Evolutionary conservation across 2,113 vertebrate species (phyloP).

Genomic region (Pseudopipra pipra): DNA sequence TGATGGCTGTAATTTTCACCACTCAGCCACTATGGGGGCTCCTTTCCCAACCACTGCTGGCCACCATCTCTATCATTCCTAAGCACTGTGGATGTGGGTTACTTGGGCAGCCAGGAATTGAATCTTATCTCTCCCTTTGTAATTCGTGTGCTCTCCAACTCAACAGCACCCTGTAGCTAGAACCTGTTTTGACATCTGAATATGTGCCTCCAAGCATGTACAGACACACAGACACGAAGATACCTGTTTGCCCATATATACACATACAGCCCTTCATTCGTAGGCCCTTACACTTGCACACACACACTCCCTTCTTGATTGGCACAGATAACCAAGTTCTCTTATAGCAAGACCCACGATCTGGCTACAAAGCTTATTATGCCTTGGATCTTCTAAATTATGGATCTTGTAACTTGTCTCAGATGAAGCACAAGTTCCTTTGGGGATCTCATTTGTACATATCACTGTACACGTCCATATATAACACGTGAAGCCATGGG

Average conservation of each 20-base stretch:
- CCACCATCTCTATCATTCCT: conserved; percentile 52
- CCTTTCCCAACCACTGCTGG: background rate
- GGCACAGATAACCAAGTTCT: background rate
- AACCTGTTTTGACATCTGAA: background rate
- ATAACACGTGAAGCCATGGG: background rate
- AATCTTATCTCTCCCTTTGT: background rate
- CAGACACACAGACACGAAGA: background rate
- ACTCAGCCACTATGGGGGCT: background rate
- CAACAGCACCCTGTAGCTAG: background rate
- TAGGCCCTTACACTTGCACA: rapidly evolving
- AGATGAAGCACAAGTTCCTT: background rate
- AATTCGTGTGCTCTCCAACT: background rate
- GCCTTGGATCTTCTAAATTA: background rate
- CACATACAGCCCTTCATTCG: background rate
- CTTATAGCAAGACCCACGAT: background rate
- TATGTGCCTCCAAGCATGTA: background rate
- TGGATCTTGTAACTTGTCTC: background rate
- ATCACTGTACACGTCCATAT: background rate
- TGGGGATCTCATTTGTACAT: background rate
- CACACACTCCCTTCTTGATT: background rate
- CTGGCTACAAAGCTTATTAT: background rate
- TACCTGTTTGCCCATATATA: rapidly evolving
- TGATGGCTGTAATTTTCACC: conserved; percentile 37
- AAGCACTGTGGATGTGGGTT: background rate
- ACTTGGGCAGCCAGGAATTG: background rate